phyloP scores from a whole-genome alignment of 2,888 invertebrate genomes.

The Pharmacophagus antenor region DNA sequence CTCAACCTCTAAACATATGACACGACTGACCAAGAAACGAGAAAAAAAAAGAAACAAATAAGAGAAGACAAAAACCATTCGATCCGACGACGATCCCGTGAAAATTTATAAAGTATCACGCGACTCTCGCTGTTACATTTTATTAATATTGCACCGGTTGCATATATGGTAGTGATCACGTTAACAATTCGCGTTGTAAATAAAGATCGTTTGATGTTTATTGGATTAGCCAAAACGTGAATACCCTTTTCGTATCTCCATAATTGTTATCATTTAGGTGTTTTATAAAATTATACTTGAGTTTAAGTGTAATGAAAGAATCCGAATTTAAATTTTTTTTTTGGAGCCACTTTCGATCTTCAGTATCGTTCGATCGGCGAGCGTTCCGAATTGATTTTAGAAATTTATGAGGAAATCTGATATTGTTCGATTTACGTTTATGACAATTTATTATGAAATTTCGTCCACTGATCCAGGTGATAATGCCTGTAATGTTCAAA shows the following conservation, averaged over 20 bases:
- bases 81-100: constrained; percentile 48
- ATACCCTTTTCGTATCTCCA: constrained; percentile 14
- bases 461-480: constrained; percentile 23
- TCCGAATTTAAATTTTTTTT: constrained; percentile 1
- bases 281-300: constrained; percentile 28
- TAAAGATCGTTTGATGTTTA: constrained; percentile 33
- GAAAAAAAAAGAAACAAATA: constrained; percentile 39
- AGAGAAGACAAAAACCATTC: constrained; percentile 52
- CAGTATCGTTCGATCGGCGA: constrained; percentile 5
- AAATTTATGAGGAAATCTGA: constrained; percentile 24
- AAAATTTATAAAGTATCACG: constrained; percentile 35
- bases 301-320: constrained; percentile 23
- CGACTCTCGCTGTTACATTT: constrained; percentile 24
- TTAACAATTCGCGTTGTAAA: constrained; percentile 30
- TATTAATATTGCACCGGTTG: constrained; percentile 29
- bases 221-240: constrained; percentile 24
- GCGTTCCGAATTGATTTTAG: constrained; percentile 15
- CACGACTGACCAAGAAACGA: constrained; percentile 55
- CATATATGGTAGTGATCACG: constrained; percentile 28
- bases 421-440: constrained; percentile 8
- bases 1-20: constrained; percentile 62
- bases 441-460: constrained; percentile 20
- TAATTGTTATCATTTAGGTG: constrained; percentile 31
- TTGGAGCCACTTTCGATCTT: constrained; percentile 24
- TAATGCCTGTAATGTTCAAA: constrained; percentile 6